phyloP scores from a whole-genome alignment of 2,888 invertebrate genomes.

The Microctonus brassicae region DNA sequence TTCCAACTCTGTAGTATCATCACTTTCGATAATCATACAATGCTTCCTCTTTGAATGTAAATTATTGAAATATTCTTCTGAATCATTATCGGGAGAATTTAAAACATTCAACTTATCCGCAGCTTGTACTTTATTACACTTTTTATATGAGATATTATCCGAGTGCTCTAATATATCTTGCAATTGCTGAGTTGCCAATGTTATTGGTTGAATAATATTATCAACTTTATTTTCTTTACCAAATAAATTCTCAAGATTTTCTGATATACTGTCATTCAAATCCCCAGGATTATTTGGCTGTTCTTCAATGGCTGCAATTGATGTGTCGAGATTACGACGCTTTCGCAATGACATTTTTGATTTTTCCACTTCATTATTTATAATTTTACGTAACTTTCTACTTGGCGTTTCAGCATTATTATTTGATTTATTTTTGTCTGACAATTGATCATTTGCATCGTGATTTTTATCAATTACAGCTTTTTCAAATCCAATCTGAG shows the following conservation, averaged over 20 bases:
- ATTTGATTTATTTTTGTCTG: not conserved
- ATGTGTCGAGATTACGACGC: not conserved
- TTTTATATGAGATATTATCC: not conserved
- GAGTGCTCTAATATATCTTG: conserved; percentile 51
- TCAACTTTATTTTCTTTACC: conserved; percentile 45
- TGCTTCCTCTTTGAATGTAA: conserved; percentile 13
- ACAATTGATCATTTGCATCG: not conserved
- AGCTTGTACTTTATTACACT: not conserved
- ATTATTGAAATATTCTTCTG: conserved; percentile 12
- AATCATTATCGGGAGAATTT: not conserved
- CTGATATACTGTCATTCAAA: conserved; percentile 4
- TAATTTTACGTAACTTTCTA: not conserved
- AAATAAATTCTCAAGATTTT: conserved; percentile 49
- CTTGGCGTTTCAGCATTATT: not conserved
- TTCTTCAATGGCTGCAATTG: not conserved
- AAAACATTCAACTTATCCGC: not conserved
- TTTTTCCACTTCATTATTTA: not conserved
- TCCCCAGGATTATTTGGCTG: not conserved
- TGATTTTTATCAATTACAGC: not conserved
- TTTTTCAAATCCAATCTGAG: not conserved
- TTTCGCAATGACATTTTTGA: not conserved
- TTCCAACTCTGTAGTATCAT: not conserved
- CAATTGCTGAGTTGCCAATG: conserved; percentile 58
- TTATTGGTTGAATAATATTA: conserved; percentile 38
- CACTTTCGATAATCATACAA: not conserved